Conservation (phyloP, 92 coral and sea anemone species). For the Actinernus sp. region DNA sequence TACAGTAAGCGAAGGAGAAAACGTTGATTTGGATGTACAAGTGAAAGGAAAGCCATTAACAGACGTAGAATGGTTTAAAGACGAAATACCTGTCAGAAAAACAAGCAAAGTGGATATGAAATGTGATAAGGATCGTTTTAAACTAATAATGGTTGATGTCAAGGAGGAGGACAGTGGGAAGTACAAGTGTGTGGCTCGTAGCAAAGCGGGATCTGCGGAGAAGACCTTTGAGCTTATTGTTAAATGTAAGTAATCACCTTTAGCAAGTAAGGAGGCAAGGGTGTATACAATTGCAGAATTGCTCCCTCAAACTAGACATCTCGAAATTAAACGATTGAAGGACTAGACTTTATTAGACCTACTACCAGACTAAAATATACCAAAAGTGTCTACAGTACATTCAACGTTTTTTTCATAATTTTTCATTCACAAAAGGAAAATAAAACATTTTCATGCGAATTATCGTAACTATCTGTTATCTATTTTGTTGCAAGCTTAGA, state of each 20-base stretch:
- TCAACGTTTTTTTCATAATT: no score
- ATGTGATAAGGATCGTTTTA: constrained; percentile 59
- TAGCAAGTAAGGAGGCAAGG: no score
- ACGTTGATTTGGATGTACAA: constrained; percentile 43
- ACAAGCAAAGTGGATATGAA: constrained; percentile 62
- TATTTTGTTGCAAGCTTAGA: no score
- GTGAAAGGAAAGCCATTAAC: constrained; percentile 79
- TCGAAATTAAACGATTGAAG: no score
- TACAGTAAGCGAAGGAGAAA: constrained; percentile 70
- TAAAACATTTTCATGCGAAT: no score
- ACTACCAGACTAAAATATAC: no score
- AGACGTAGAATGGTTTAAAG: constrained; percentile 81
- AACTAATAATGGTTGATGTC: constrained; percentile 61
- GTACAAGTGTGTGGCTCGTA: constrained; percentile 83
- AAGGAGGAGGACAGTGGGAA: constrained; percentile 71
- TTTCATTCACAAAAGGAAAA: no score
- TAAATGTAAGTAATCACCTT: constrained; percentile 38
- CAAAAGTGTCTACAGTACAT: no score
- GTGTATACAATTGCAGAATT: no score
- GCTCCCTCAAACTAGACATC: no score
- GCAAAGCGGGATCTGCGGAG: constrained; percentile 75
- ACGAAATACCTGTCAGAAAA: constrained; percentile 55
- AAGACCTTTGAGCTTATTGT: constrained; percentile 78
- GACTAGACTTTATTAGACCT: no score
- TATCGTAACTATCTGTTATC: no score